Conservation (phyloP, 2,888 invertebrate species). For the Lordiphosa fenestrarum region DNA sequence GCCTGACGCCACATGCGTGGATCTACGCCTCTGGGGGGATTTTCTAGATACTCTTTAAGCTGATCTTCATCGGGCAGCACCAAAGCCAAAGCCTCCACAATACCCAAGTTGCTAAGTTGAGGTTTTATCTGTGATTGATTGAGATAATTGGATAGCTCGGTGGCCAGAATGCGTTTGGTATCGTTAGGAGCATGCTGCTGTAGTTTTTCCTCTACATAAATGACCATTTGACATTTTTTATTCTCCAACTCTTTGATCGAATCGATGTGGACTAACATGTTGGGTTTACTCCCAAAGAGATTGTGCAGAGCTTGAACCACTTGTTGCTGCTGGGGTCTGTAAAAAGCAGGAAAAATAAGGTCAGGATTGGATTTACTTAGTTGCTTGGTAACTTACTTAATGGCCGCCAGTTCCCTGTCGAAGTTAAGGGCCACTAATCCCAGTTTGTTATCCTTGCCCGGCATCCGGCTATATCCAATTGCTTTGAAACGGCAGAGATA, state of each 20-base stretch:
- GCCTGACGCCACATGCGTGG: conserved; percentile 97
- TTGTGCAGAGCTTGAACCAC: conserved; percentile 85
- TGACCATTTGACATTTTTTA: conserved; percentile 88
- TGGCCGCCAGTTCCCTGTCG: conserved; percentile 89
- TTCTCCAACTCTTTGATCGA: conserved; percentile 89
- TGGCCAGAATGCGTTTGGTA: conserved; percentile 86
- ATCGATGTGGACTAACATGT: conserved; percentile 89
- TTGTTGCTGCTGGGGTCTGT: conserved; percentile 86
- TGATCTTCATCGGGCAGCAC: conserved; percentile 89
- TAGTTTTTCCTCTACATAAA: conserved; percentile 87
- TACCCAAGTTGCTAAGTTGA: conserved; percentile 87
- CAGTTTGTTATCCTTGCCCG: conserved; percentile 92
- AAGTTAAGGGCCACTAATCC: conserved; percentile 93
- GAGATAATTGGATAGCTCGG: conserved; percentile 86
- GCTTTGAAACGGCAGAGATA: conserved; percentile 96
- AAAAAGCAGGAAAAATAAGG: conserved; percentile 28
- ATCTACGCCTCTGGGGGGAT: conserved; percentile 96
- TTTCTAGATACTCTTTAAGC: conserved; percentile 92
- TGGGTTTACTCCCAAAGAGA: conserved; percentile 92
- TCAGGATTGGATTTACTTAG: too few relatives aligned
- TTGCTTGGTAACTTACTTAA: conserved; percentile 82
- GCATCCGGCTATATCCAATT: conserved; percentile 94
- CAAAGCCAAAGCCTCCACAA: conserved; percentile 86
- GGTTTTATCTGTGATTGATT: conserved; percentile 86
- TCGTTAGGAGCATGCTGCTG: conserved; percentile 82